Percentiles rank a stretch among this genome's conserved stretches.
These are phyloP conservation scores for Stichopus horrens DNA, from an alignment of 53 echinoderm and acorn worm species.

Conservation along the genomic window DNA sequence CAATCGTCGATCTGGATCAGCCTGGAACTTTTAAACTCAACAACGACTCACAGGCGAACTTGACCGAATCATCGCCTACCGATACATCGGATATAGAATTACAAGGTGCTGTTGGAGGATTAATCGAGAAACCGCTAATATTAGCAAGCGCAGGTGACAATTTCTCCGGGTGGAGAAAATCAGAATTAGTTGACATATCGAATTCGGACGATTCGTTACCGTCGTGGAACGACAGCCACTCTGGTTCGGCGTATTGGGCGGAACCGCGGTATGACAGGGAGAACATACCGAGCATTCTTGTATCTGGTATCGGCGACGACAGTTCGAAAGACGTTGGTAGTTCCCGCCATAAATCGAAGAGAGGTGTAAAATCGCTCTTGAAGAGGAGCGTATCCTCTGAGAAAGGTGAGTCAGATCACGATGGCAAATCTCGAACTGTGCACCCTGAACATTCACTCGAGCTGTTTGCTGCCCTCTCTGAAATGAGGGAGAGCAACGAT, in stretches of 20 bases:
- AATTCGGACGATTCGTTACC: slow-evolving; percentile 33
- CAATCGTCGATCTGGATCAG: slow-evolving; percentile 15
- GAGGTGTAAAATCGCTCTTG: slow-evolving; percentile 3
- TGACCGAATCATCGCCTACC: not conserved
- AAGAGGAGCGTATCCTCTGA: slow-evolving; percentile 51
- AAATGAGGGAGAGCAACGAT: slow-evolving; percentile 78
- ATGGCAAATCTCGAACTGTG: slow-evolving; percentile 3
- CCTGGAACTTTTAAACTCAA: not conserved
- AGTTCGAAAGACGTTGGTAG: slow-evolving; percentile 14
- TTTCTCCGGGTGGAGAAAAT: slow-evolving; percentile 18
- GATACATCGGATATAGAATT: not conserved
- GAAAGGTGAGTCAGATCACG: slow-evolving; percentile 3
- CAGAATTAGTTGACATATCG: slow-evolving; percentile 17
- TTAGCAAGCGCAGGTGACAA: too few species aligned
- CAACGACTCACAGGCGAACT: not conserved
- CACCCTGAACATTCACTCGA: slow-evolving; percentile 77
- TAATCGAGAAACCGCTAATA: not conserved
- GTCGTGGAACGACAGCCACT: slow-evolving; percentile 49
- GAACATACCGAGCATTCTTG: slow-evolving; percentile 78
- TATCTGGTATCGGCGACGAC: slow-evolving; percentile 65
- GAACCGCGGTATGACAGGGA: slow-evolving; percentile 65
- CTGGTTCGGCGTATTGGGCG: slow-evolving; percentile 60
- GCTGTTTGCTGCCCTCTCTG: slow-evolving; percentile 70
- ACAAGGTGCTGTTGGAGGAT: not conserved
- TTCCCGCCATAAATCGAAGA: slow-evolving; percentile 4